Evolutionary conservation across 2,113 vertebrate genomes (phyloP).

Genomic region (Myrmophylax atrothorax): DNA sequence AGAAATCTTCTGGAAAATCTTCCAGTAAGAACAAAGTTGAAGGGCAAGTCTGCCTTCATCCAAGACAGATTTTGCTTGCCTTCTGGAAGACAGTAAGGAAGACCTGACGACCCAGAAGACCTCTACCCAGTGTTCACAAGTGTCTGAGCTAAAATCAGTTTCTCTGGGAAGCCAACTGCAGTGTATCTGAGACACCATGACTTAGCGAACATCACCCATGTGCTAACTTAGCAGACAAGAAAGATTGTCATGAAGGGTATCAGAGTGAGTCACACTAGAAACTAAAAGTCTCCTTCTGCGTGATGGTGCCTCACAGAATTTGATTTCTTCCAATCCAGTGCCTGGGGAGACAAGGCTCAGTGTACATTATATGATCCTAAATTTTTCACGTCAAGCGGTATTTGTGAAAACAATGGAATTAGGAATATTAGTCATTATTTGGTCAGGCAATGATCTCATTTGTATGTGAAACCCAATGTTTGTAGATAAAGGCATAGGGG

Average conservation of each 20-base stretch:
- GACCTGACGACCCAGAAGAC: not conserved
- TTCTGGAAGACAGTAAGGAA: not conserved
- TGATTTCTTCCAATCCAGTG: not conserved
- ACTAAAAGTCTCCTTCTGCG: not conserved
- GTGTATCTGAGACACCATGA: not conserved
- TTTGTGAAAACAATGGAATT: not conserved
- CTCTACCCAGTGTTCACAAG: not conserved
- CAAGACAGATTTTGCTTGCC: not conserved
- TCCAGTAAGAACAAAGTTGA: not conserved
- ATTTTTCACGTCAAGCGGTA: not conserved
- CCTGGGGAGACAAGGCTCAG: not conserved
- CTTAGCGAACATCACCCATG: not conserved
- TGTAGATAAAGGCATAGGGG: not conserved
- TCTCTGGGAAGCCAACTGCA: not conserved
- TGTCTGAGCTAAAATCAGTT: not conserved
- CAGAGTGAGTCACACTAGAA: not conserved
- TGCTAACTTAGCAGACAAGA: slow-evolving; percentile 23
- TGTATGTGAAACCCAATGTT: not conserved
- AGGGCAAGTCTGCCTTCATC: not conserved
- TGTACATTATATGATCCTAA: not conserved
- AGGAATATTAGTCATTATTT: not conserved
- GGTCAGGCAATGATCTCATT: not conserved
- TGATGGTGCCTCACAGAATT: not conserved
- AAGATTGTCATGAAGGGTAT: not conserved
- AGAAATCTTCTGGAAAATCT: not conserved